Percentiles rank a stretch among this genome's conserved stretches.
These are phyloP conservation scores for Lacerta bilineata DNA, from an alignment of 2,797 vertebrate genomes.

Conservation along the genomic window DNA sequence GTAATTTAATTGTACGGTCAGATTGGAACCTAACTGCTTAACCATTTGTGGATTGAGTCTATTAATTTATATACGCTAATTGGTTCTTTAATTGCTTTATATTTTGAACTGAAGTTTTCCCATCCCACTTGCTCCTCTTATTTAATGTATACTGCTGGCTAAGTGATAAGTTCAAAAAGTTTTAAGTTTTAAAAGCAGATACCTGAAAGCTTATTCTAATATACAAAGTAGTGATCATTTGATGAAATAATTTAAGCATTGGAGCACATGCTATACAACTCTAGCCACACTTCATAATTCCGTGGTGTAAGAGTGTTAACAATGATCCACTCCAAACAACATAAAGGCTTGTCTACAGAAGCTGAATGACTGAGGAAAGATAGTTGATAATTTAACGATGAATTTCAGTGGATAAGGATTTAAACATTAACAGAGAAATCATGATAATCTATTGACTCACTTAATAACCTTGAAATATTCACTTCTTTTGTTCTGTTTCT, in stretches of 20 bases:
- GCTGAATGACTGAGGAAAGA: background rate
- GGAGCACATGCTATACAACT: background rate
- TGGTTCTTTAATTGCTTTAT: conserved; percentile 11
- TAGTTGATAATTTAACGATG: background rate
- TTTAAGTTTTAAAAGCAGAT: background rate
- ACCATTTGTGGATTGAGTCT: conserved; percentile 17
- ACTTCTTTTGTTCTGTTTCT: background rate
- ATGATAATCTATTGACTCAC: background rate
- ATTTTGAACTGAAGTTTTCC: background rate
- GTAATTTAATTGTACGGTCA: conserved; percentile 10
- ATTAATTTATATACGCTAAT: conserved; percentile 26
- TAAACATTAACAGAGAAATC: background rate
- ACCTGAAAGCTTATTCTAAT: conserved; percentile 13
- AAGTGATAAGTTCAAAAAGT: background rate
- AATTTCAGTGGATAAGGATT: background rate
- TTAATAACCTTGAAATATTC: background rate
- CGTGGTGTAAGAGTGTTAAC: background rate
- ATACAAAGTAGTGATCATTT: background rate
- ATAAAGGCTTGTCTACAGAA: background rate
- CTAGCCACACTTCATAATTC: background rate
- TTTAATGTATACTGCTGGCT: background rate
- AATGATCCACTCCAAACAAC: background rate
- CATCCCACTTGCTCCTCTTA: background rate
- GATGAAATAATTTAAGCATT: background rate
- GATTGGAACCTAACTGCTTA: conserved; percentile 11